These are phyloP conservation scores for Liolophura sinensis DNA, from an alignment of 1,140 invertebrate species.

Conservation along the genomic window DNA sequence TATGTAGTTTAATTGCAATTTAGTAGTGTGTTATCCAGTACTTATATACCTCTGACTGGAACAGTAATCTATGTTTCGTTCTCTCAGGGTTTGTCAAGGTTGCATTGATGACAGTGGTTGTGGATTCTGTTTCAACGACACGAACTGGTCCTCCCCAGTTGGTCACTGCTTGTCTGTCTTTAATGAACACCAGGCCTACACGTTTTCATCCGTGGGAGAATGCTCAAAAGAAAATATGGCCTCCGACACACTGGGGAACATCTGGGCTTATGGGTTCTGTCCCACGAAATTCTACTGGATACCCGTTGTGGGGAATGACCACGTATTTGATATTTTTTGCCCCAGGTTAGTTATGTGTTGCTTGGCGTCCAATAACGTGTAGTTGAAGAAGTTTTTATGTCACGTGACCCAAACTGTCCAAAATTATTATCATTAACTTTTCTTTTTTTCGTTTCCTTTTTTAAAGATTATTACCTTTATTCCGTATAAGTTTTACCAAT, in stretches of 20 bases:
- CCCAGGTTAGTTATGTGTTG: conserved; percentile 52
- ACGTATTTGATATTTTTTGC: conserved; percentile 64
- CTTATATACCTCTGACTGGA: too few species aligned
- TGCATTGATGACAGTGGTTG: conserved; percentile 42
- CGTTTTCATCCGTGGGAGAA: too few species aligned
- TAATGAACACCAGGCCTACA: too few species aligned
- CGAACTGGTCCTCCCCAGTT: conserved; percentile 13
- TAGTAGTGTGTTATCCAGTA: too few species aligned
- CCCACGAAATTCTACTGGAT: conserved; percentile 63
- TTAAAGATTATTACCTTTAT: neutral
- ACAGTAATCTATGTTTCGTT: too few species aligned
- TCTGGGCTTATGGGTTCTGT: conserved; percentile 60
- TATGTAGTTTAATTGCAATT: too few species aligned
- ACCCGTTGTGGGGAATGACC: conserved; percentile 59
- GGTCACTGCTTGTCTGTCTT: conserved; percentile 23
- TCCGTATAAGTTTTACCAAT: neutral
- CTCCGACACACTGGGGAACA: neutral
- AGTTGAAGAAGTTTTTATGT: too few species aligned
- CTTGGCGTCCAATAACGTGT: too few species aligned
- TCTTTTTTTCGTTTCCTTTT: neutral
- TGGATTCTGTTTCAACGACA: conserved; percentile 43
- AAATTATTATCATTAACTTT: neutral
- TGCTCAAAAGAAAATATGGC: conserved; percentile 7
- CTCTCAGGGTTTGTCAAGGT: conserved; percentile 35
- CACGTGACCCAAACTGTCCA: too few species aligned